Base-by-base conservation (phyloP, 2,797 vertebrate genomes). In the Mus caroli region DNA sequence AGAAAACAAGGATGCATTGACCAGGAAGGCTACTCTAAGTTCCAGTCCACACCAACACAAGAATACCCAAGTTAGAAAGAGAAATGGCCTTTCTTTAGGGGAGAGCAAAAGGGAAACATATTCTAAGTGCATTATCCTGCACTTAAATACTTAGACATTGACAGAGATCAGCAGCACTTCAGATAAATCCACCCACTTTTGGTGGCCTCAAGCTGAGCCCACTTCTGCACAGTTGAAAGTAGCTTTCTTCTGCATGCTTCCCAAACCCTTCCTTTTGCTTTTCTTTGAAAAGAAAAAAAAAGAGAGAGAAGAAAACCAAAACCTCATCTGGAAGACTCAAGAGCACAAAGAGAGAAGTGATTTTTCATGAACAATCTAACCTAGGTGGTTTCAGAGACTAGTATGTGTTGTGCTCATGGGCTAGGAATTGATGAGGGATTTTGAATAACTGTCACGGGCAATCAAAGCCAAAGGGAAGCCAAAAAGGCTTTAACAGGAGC, bases 51-150 rank as follows among this genome's bases (percentile, higher is more conserved):
- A 1, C 20, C 2, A 34, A 69, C 40, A 24, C 79, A 71, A 76
- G 24, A 88, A 75, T 31, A 69, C 28, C 73, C 14, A 17, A 58
- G 24, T 90, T 79, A 94, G 37, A 83, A 73, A 96, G 15, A 75
- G 22, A 96, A 79, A 67, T 85, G 34, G 52, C 73, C 71, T 73
- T 85, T 46, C 78, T 56, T 54, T 4, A 31, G n/a, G 77, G 31
- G 40, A 73, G 67, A 87, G 34, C 76, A 31, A 75, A 58, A 37
- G 17, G 87, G 50, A 69, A 86, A 54, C 43, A 34, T 10, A 71
- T 86, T 87, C 46, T 50, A 88, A 90, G 82, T 83, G 64, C 40
- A 28, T 50, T 46, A 7, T 15, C 17, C 2, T 12, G 40, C 11
- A n/a, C 24, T 73, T 73, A 69, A 31, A 24, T 22, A 84, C 50